Evolutionary conservation across 1,140 invertebrate genomes (phyloP), one percentile per base, ranked within the genome.

Genomic region (Tetramorium simillimum): DNA sequence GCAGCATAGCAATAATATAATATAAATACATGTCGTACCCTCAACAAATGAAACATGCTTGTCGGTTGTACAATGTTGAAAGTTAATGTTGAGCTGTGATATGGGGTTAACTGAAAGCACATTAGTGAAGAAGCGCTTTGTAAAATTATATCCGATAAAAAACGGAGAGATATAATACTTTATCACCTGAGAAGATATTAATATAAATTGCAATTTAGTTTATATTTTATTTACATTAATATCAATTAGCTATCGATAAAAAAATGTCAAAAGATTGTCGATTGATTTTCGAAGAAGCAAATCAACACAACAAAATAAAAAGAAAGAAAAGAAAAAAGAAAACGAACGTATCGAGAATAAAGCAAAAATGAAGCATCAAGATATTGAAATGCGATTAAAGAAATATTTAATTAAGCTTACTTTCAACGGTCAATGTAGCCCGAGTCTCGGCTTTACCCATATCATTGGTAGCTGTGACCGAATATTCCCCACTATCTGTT

Each of bases 341-440:
- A 37, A 46, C 1, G 37, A 69, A 14, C 5, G 6, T 5, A 43
- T 12, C 33, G n/a, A 62, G 18, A 65, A 46, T 28, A 43, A 40
- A 40, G 14, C 53, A 49, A 46, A 70, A 70, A 37, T 18, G 2
- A 75, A 80, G 43, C 46, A 21, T 63, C 56, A 28, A 49, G 18
- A 81, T 69, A 28, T 14, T 2, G 21, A 12, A 33, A 63, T 43
- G 21, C 16, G 33, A 76, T 40, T 69, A 69, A 51, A 56, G 3
- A 51, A 14, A 75, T 49, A 46, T 56, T 67, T 53, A 33, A 12
- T 84, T 28, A 37, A 72, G 70, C 80, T 82, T 96, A 98, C 98
- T 97, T 97, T 98, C 97, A 89, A 99, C 97, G 14, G 96, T 97
- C 0, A 99, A 95, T 78, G 96, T 96, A 43, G 97, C 97, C 67